These are phyloP conservation scores for Suricata suricatta DNA, from an alignment of 2,113 vertebrate species.

Conservation along the genomic window DNA sequence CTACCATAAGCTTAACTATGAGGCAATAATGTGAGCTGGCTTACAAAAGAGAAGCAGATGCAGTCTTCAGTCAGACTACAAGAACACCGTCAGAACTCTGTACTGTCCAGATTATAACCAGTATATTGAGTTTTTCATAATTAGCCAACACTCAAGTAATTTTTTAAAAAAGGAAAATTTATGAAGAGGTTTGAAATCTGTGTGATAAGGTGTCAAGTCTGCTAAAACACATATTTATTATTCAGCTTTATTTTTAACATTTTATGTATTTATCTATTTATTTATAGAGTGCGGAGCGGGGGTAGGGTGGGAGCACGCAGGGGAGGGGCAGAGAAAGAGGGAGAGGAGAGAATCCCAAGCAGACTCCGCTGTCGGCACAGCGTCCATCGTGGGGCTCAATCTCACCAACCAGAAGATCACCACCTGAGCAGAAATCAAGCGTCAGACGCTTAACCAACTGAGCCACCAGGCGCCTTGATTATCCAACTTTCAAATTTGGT, in stretches of 20 bases:
- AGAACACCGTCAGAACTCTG: neutral
- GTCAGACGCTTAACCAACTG: too few species aligned
- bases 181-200: neutral
- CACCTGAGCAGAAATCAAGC: too few species aligned
- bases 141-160: neutral
- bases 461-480: too few species aligned
- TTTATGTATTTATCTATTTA: too few species aligned
- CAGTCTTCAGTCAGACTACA: neutral
- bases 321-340: too few species aligned
- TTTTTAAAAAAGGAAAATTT: neutral
- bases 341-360: too few species aligned
- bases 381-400: too few species aligned
- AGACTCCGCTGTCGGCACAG: too few species aligned
- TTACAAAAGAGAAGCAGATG: neutral
- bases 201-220: neutral
- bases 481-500: neutral
- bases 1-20: neutral
- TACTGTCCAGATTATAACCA: neutral
- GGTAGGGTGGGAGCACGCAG: too few species aligned
- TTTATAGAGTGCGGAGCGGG: too few species aligned
- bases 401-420: too few species aligned
- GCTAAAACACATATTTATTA: neutral
- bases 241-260: too few species aligned
- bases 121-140: neutral
- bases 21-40: neutral